Conservation (phyloP, 2,888 invertebrate genomes). For the Tribolium freemani region DNA sequence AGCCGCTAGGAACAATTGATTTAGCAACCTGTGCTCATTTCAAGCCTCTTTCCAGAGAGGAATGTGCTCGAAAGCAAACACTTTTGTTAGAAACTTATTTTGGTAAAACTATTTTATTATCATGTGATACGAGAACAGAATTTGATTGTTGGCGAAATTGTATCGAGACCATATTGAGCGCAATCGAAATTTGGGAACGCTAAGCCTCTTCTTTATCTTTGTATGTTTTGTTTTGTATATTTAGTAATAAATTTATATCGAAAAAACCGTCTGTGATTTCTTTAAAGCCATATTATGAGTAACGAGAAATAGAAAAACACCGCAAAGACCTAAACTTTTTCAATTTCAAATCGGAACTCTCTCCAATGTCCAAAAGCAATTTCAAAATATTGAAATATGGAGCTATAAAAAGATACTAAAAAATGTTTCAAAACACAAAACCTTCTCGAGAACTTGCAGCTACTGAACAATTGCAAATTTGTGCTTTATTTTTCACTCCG, state of each 20-base stretch:
- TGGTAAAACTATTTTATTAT: neutral
- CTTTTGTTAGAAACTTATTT: neutral
- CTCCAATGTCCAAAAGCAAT: too few relatives aligned
- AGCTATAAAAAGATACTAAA: too few relatives aligned
- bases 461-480: too few relatives aligned
- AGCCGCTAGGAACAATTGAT: neutral
- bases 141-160: slow-evolving; percentile 2
- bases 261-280: too few relatives aligned
- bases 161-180: neutral
- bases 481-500: too few relatives aligned
- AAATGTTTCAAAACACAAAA: too few relatives aligned
- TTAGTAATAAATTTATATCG: neutral
- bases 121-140: neutral
- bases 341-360: too few relatives aligned
- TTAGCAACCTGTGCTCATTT: neutral
- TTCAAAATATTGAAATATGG: too few relatives aligned
- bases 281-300: too few relatives aligned
- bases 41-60: neutral
- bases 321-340: too few relatives aligned
- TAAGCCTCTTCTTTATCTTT: neutral
- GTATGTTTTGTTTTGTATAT: neutral
- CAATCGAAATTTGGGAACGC: neutral
- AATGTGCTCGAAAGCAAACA: neutral
- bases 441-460: too few relatives aligned
- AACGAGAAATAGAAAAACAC: too few relatives aligned